Base-by-base conservation (phyloP, 2,797 vertebrate species). In the Gadopsis bispinosus region DNA sequence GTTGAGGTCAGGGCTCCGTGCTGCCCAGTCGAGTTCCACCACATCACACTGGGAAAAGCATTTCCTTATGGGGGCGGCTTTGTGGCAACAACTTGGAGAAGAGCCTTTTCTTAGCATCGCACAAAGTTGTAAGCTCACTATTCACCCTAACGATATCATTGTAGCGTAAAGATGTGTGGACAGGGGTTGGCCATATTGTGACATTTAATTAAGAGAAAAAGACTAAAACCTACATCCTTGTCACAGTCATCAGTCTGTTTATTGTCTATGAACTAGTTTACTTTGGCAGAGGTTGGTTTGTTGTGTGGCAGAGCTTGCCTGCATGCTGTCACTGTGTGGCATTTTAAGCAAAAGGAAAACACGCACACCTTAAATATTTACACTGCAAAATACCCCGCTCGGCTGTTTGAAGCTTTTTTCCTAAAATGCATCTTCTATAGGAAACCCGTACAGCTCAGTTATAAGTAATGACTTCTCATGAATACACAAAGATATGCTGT, bases 381-480 rank as follows among this genome's bases (percentile, higher is more conserved):
- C 14, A 33, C 26, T n/a, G 41, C 14, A 72, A 47, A 68, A 45
- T 20, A 14, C 13, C 2, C 10, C 33, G 33, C 9, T 41, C 5
- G 1, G 13, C 6, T 65, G 45, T 39, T 59, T 41, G 14, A n/a
- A 33, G 12, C 43, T 47, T 61, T 60, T 41, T 41, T 14, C 17
- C 41, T 22, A 33, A 64, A 51, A 62, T 22, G 19, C 47, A 41
- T 41, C n/a, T 37, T 67, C 20, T 4, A 62, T 19, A 45, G 13
- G 33, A 20, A 11, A 5, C 33, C 61, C 16, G 2, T 43, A 45
- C 55, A 53, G 58, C 61, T 59, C 5, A 0, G 50, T 55, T n/a
- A 88, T 85, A 81, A 85, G 85, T 89, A 77, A 85, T 84, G 72
- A 65, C 33, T 43, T 35, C 76, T 82, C 77, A 84, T 87, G 58